Evolutionary conservation across 2,888 invertebrate genomes (phyloP).

Genomic region (Cyclophora albipunctata): DNA sequence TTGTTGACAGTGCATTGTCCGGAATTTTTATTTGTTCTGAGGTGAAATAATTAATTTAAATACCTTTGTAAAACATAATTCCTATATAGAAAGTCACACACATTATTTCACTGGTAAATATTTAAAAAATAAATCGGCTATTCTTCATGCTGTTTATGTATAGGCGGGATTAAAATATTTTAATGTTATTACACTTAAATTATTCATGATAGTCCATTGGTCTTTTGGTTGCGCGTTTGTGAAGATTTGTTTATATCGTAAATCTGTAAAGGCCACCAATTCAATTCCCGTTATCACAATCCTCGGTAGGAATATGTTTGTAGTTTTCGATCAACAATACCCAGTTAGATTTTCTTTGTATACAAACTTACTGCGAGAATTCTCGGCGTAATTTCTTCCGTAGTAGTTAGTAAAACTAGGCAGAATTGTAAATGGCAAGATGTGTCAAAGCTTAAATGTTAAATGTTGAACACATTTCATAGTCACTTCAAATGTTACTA

Average conservation of each 20-base stretch:
- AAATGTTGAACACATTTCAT: too few species aligned
- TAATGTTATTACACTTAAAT: slow-evolving; percentile 4
- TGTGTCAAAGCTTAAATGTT: too few species aligned
- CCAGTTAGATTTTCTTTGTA: background rate
- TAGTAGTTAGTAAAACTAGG: too few species aligned
- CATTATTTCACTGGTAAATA: slow-evolving; percentile 3
- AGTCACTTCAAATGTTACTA: too few species aligned
- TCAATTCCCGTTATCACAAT: slow-evolving; percentile 2
- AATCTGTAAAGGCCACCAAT: slow-evolving; percentile 16
- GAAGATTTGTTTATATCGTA: slow-evolving; percentile 6
- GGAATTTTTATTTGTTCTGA: too few species aligned
- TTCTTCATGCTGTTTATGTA: slow-evolving; percentile 19
- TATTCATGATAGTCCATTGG: slow-evolving; percentile 5
- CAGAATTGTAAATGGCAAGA: too few species aligned
- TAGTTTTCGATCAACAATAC: background rate
- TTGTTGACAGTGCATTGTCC: too few species aligned
- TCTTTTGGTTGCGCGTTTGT: slow-evolving; percentile 18
- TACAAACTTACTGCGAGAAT: too few species aligned
- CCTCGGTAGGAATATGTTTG: background rate
- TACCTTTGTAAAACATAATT: too few species aligned
- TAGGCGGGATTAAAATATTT: slow-evolving; percentile 24
- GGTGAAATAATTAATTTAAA: too few species aligned
- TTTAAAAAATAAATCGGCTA: slow-evolving; percentile 17
- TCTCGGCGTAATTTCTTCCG: too few species aligned
- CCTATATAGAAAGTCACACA: too few species aligned